Conservation (phyloP, 92 coral and sea anemone species). For the Blastomussa wellsi region DNA sequence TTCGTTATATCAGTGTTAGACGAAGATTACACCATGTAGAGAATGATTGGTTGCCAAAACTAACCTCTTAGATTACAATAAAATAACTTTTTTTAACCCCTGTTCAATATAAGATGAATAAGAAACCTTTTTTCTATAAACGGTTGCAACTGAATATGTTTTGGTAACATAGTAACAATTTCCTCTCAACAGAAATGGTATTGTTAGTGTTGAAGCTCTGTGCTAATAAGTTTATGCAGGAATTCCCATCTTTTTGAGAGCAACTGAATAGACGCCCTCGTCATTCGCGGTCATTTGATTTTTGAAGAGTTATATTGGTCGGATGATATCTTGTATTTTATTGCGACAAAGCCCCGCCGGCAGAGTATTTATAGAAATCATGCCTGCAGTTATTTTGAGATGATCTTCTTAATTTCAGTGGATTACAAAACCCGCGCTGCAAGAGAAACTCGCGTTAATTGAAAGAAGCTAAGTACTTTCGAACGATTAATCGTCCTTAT, state of each 20-base stretch:
- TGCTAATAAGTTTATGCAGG: constrained; percentile 16
- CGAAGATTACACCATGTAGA: neutral
- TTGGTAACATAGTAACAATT: neutral
- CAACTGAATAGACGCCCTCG: constrained; percentile 6
- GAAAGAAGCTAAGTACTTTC: neutral
- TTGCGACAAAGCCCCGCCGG: constrained; percentile 18
- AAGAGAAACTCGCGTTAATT: neutral
- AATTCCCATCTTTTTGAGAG: constrained; percentile 1
- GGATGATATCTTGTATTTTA: constrained; percentile 20
- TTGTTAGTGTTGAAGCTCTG: neutral
- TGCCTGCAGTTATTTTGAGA: constrained; percentile 18
- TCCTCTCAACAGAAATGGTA: constrained; percentile 1
- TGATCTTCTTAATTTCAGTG: constrained; percentile 28
- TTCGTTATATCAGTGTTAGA: neutral
- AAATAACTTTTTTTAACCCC: neutral
- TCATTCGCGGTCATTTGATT: constrained; percentile 13
- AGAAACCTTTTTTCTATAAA: neutral
- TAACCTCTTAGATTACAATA: neutral
- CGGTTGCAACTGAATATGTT: neutral
- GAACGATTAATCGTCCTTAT: neutral
- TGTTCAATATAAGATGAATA: neutral
- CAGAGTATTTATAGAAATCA: constrained; percentile 20
- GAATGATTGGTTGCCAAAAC: neutral
- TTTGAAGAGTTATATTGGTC: constrained; percentile 21
- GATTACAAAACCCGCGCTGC: neutral